These are phyloP conservation scores for Trissolcus basalis DNA, from an alignment of 1,140 invertebrate genomes.

Conservation along the genomic window DNA sequence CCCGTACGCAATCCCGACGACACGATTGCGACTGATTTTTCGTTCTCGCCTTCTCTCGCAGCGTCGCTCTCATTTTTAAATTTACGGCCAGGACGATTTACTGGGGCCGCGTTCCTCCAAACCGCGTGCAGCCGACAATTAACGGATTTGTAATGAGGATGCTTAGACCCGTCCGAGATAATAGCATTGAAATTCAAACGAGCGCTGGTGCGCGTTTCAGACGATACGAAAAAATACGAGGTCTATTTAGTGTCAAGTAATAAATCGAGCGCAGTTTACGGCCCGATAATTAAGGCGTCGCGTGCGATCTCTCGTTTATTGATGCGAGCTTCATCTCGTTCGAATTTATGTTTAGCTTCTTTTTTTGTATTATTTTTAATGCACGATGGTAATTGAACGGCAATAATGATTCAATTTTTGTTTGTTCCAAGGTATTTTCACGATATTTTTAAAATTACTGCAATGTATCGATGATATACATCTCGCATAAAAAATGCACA, in stretches of 20 bases:
- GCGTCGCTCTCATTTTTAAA: conserved; percentile 21
- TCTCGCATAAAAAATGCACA: too few species aligned
- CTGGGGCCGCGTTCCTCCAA: conserved; percentile 18
- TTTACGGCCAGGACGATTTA: conserved; percentile 17
- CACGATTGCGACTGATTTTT: conserved; percentile 21
- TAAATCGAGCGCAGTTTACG: conserved; percentile 29
- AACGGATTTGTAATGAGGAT: conserved; percentile 46
- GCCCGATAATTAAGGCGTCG: conserved; percentile 34
- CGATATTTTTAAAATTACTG: too few species aligned
- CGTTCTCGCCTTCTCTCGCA: not conserved
- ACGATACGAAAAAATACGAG: conserved; percentile 28
- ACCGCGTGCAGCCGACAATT: conserved; percentile 24
- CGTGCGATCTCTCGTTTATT: not conserved
- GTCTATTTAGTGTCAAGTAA: conserved; percentile 20
- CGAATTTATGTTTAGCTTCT: not conserved
- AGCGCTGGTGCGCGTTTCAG: conserved; percentile 13
- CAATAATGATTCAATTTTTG: too few species aligned
- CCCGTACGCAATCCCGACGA: conserved; percentile 18
- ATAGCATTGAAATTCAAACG: conserved; percentile 37
- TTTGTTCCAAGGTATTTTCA: too few species aligned
- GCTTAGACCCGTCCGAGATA: conserved; percentile 30
- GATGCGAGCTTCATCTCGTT: conserved; percentile 8
- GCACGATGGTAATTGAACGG: not conserved
- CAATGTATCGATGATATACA: too few species aligned
- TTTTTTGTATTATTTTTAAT: not conserved